These are phyloP conservation scores for Neogale vison DNA, from an alignment of 2,113 vertebrate genomes.

Conservation along the genomic window DNA sequence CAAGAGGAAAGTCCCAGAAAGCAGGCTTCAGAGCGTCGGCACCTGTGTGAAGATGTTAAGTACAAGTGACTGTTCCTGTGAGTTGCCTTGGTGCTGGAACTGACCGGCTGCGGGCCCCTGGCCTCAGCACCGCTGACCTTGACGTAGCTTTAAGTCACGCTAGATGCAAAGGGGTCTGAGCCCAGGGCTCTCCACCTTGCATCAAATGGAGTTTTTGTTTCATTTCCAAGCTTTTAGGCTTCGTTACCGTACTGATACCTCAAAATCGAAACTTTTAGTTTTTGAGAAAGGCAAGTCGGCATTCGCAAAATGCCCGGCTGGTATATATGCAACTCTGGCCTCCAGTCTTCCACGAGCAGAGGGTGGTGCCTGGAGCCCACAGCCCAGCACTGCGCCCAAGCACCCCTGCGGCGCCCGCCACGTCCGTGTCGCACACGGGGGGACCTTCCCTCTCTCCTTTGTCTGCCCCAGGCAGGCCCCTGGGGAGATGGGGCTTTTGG, in stretches of 20 bases:
- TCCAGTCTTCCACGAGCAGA: neutral
- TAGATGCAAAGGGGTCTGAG: neutral
- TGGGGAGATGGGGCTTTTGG: neutral
- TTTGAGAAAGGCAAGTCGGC: neutral
- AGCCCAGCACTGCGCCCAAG: neutral
- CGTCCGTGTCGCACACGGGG: accelerated
- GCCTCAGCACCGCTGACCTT: neutral
- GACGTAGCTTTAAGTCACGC: neutral
- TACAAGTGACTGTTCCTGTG: neutral
- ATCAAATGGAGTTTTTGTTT: neutral
- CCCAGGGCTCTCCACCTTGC: neutral
- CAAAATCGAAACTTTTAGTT: constrained; percentile 21
- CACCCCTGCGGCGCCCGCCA: too few relatives aligned
- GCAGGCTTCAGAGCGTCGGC: neutral
- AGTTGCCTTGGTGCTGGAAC: neutral
- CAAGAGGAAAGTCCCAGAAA: neutral
- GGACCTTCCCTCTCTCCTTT: neutral
- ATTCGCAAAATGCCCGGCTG: neutral
- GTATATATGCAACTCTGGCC: neutral
- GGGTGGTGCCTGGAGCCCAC: neutral
- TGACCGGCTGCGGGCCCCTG: neutral
- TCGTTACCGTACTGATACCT: constrained; percentile 32
- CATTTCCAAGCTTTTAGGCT: neutral
- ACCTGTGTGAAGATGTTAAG: neutral
- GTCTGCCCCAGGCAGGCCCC: neutral